Evolutionary conservation across 2,113 vertebrate genomes (phyloP).

Genomic region (Oryzias celebensis): DNA sequence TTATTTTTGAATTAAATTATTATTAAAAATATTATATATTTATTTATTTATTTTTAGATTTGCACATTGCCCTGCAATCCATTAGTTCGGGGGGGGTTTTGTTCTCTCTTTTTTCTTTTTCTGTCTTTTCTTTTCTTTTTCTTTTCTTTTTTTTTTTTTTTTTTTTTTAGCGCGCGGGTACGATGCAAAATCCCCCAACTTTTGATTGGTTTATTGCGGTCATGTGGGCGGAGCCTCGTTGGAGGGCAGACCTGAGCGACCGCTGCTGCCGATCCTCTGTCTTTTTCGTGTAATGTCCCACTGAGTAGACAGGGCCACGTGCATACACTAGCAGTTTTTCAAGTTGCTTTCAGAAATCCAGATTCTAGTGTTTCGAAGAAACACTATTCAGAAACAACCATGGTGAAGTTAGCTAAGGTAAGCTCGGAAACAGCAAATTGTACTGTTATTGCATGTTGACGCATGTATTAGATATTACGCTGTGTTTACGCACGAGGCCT

Average conservation of each 20-base stretch:
- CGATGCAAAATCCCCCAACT: neutral
- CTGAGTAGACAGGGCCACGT: constrained; percentile 66
- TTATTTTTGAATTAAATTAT: too few species aligned
- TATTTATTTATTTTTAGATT: too few species aligned
- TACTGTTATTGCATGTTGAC: neutral
- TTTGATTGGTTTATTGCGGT: constrained; percentile 45
- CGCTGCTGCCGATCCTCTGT: constrained; percentile 48
- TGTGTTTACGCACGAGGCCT: constrained; percentile 54
- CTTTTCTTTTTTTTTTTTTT: too few species aligned
- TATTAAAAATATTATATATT: too few species aligned
- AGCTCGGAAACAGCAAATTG: constrained; percentile 2
- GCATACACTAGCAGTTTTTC: constrained; percentile 35
- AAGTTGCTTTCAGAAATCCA: constrained; percentile 22
- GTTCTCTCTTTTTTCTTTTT: too few species aligned
- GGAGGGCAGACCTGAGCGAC: constrained; percentile 58
- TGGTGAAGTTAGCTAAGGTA: constrained; percentile 82
- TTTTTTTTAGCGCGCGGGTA: constrained; percentile 31
- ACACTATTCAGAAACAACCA: constrained; percentile 57
- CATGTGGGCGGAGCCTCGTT: constrained; percentile 49
- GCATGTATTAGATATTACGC: neutral
- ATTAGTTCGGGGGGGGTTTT: too few species aligned
- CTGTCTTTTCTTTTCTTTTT: too few species aligned
- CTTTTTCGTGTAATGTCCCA: constrained; percentile 68
- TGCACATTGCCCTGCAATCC: too few species aligned
- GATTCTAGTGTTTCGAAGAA: constrained; percentile 49